These are phyloP conservation scores for Thera britannica DNA, from an alignment of 2,888 invertebrate genomes.

Conservation along the genomic window DNA sequence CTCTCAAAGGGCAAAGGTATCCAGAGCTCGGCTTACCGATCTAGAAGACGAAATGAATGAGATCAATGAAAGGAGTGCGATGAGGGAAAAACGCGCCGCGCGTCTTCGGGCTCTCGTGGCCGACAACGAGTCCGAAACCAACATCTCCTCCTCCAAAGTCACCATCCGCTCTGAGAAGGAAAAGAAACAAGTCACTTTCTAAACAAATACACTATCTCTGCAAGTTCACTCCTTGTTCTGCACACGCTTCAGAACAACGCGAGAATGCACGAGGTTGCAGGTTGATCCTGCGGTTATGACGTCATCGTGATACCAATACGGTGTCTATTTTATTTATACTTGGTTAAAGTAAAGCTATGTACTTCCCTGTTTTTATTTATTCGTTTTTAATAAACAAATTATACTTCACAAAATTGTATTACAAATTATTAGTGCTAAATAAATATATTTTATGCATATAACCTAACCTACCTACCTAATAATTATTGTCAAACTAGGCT, in stretches of 20 bases:
- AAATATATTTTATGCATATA: neutral
- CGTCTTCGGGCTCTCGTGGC: conserved; percentile 88
- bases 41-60: conserved; percentile 91
- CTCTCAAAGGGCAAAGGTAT: conserved; percentile 86
- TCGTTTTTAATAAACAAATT: conserved; percentile 46
- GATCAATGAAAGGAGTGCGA: conserved; percentile 87
- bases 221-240: conserved; percentile 50
- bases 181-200: conserved; percentile 81
- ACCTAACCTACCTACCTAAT: neutral
- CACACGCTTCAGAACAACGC: conserved; percentile 50
- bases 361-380: conserved; percentile 71
- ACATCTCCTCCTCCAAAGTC: conserved; percentile 66
- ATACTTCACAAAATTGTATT: conserved; percentile 15
- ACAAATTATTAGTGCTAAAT: conserved; percentile 3
- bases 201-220: conserved; percentile 41
- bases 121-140: conserved; percentile 79
- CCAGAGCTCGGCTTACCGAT: conserved; percentile 88
- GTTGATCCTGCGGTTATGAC: conserved; percentile 68
- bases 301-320: conserved; percentile 64
- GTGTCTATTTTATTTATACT: conserved; percentile 77
- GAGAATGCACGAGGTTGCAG: conserved; percentile 61
- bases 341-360: conserved; percentile 74
- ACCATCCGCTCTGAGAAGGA: conserved; percentile 75
- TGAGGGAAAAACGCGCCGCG: conserved; percentile 89
- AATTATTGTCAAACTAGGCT: no score